Evolutionary conservation across 2,888 invertebrate species (phyloP).

Genomic region (Frankliniella fusca): DNA sequence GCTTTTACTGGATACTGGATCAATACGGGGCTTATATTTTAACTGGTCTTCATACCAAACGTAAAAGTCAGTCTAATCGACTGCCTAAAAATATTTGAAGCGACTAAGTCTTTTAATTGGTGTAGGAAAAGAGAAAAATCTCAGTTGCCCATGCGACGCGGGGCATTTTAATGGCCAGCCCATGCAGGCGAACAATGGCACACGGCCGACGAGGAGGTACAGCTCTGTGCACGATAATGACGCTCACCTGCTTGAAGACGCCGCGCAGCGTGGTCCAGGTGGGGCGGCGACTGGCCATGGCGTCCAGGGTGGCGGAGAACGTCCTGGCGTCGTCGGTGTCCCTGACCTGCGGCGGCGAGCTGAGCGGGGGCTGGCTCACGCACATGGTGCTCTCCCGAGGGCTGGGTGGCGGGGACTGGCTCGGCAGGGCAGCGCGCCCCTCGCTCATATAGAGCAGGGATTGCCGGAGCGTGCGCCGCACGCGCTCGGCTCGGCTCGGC

Average conservation of each 20-base stretch:
- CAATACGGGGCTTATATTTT: too few species aligned
- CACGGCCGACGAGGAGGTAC: background rate
- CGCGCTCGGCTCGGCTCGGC: background rate
- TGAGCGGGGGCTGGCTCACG: background rate
- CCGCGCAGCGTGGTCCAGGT: conserved; percentile 15
- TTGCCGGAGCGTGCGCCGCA: background rate
- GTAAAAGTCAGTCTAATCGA: too few species aligned
- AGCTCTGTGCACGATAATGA: too few species aligned
- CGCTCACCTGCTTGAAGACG: conserved; percentile 7
- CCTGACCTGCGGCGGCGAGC: background rate
- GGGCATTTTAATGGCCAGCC: background rate
- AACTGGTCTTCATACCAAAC: too few species aligned
- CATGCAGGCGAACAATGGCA: background rate
- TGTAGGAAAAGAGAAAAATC: too few species aligned
- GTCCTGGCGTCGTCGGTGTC: conserved; percentile 11
- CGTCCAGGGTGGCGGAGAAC: conserved; percentile 5
- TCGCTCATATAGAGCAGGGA: conserved; percentile 4
- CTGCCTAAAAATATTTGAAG: too few species aligned
- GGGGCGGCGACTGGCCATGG: background rate
- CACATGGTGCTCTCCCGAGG: background rate
- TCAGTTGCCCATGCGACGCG: too few species aligned
- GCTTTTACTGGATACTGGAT: too few species aligned
- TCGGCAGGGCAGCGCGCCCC: background rate
- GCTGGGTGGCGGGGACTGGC: background rate
- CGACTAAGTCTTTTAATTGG: too few species aligned